Evolutionary conservation across 2,113 vertebrate genomes (phyloP).

Genomic region (Notiomystis cincta): DNA sequence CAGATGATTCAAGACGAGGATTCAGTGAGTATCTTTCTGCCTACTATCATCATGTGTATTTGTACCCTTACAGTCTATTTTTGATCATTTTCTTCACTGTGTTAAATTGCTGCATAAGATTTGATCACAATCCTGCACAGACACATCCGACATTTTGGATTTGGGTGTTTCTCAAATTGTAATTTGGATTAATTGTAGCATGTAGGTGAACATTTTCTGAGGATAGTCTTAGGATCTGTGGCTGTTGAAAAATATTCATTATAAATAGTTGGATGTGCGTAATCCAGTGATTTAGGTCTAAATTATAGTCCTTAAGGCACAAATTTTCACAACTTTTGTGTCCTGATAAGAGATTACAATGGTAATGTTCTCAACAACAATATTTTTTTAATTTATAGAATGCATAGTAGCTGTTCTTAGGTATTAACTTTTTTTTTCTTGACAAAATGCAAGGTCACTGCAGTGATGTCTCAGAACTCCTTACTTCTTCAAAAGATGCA

Average conservation of each 20-base stretch:
- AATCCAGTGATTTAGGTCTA: not conserved
- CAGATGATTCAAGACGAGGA: conserved; percentile 99
- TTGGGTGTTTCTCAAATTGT: not conserved
- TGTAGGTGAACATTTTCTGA: not conserved
- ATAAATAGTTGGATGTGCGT: not conserved
- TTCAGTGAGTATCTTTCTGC: conserved; percentile 83
- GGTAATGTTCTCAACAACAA: not conserved
- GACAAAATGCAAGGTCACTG: not conserved
- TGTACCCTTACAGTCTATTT: not conserved
- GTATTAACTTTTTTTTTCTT: not conserved
- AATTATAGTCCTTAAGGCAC: not conserved
- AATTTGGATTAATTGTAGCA: not conserved
- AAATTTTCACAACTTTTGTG: not conserved
- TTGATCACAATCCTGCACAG: not conserved
- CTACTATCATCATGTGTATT: not conserved
- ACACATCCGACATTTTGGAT: not conserved
- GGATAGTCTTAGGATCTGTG: not conserved
- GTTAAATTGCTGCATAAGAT: not conserved
- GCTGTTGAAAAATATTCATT: not conserved
- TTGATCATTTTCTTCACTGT: not conserved
- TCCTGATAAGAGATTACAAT: not conserved
- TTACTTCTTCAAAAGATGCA: not conserved
- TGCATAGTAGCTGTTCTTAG: not conserved
- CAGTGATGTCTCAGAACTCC: not conserved
- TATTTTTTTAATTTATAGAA: not conserved